Evolutionary conservation across 1,140 invertebrate species (phyloP), one percentile per base, ranked within the genome.

Genomic region (Melitaea cinxia): DNA sequence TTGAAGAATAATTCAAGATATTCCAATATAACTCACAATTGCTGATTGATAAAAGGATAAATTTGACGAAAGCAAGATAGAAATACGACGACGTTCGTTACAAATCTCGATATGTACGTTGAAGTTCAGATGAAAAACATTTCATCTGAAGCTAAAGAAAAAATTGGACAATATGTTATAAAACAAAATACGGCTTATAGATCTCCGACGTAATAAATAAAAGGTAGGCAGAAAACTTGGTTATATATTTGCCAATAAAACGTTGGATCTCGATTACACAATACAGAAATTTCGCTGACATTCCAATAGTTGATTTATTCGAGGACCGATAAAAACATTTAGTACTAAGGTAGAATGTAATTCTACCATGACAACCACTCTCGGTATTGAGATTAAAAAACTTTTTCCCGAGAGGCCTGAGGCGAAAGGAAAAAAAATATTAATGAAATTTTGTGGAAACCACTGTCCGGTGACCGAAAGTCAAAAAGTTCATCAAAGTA

Each of bases 341-440:
- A 80, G 70, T 71, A 70, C 52, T 61, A 60, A 72, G 72, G 75
- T 80, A 80, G 17, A 84, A 84, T 79, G 73, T 78, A 78, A 78
- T 82, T 78, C 74, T 71, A 62, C 49, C 72, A 70, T 78, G 77
- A 79, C 78, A 80, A 77, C 73, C 71, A 23, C 50, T 68, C 61
- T 70, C 69, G 24, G 72, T 71, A 68, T 78, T 83, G 77, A 85
- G 81, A 87, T 85, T 87, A 87, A 87, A 87, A 87, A 87, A 87
- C 77, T 85, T 87, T 82, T 65, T 72, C 72, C 56, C 30, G 24
- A 37, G 67, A 65, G 67, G 58, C 65, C 60, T 55, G 64, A 71
- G 69, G 66, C 52, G 54, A 64, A 49, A 69, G 67, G 37, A 56
- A 66, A 67, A 78, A 55, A 78, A 82, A 80, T 73, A 80, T 77